These are phyloP conservation scores for Emys orbicularis DNA, from an alignment of 2,797 vertebrate genomes.

Conservation along the genomic window DNA sequence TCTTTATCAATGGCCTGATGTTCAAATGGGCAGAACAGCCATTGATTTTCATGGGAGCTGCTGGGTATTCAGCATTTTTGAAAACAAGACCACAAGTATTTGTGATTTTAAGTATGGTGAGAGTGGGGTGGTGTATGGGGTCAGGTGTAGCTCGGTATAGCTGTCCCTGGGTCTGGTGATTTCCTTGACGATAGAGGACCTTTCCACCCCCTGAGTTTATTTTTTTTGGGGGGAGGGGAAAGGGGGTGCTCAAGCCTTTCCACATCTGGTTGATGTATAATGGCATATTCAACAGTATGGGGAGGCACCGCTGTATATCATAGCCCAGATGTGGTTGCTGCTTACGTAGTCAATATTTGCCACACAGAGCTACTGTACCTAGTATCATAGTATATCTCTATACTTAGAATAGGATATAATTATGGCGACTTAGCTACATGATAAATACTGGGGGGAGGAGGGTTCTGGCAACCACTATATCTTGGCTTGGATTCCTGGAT, in stretches of 20 bases:
- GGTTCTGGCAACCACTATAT: background rate
- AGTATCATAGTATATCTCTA: background rate
- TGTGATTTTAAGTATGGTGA: background rate
- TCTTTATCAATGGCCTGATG: background rate
- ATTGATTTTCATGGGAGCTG: background rate
- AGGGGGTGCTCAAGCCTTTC: background rate
- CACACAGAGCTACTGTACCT: background rate
- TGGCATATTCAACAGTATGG: background rate
- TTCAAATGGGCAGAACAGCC: background rate
- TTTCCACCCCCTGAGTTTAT: background rate
- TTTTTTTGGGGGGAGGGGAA: background rate
- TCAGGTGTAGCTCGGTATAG: background rate
- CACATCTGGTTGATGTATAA: background rate
- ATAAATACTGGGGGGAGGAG: background rate
- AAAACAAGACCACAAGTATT: background rate
- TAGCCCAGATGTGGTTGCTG: background rate
- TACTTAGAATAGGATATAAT: background rate
- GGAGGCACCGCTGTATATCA: background rate
- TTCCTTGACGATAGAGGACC: background rate
- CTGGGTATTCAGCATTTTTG: too few species aligned
- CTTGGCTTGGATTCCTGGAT: background rate
- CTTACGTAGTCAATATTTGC: background rate
- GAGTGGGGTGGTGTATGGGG: fast-evolving
- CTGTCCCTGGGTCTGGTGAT: background rate
- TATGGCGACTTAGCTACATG: background rate